A percentile compares a stretch with the other conserved stretches of the same genome.
Conservation (phyloP, 2,888 invertebrate species). For the Aromia moschata region DNA sequence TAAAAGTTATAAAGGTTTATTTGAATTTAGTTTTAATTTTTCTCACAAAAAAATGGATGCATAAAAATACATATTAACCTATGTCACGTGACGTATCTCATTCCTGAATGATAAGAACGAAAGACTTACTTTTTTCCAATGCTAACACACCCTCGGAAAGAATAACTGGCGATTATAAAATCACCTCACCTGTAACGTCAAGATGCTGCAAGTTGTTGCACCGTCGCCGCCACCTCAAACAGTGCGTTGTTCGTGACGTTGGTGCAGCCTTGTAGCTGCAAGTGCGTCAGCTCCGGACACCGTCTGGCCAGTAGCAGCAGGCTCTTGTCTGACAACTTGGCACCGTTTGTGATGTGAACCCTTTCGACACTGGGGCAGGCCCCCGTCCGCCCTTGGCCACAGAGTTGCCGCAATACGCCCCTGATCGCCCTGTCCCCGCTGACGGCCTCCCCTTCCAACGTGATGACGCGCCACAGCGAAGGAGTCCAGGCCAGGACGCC, state of each 20-base stretch:
- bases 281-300: slow-evolving; percentile 83
- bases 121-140: no score
- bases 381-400: slow-evolving; percentile 73
- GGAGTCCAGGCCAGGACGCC: slow-evolving; percentile 83
- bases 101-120: no score
- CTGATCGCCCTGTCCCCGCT: slow-evolving; percentile 74
- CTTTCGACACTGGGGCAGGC: slow-evolving; percentile 75
- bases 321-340: slow-evolving; percentile 80
- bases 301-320: slow-evolving; percentile 78
- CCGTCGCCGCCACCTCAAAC: slow-evolving; percentile 80
- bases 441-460: slow-evolving; percentile 69
- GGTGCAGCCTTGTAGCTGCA: slow-evolving; percentile 80
- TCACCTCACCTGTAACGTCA: slow-evolving; percentile 78
- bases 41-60: no score
- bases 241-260: slow-evolving; percentile 80
- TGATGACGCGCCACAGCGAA: slow-evolving; percentile 75
- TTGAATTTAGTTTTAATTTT: no score
- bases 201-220: slow-evolving; percentile 85
- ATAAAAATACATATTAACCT: no score
- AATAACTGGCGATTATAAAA: not conserved
- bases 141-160: no score
- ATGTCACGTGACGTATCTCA: no score
- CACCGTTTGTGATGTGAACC: slow-evolving; percentile 74
- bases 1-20: no score
- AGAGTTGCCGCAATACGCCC: slow-evolving; percentile 71